These are phyloP conservation scores for Chrysopa pallens DNA, from an alignment of 1,140 invertebrate species.

Conservation along the genomic window DNA sequence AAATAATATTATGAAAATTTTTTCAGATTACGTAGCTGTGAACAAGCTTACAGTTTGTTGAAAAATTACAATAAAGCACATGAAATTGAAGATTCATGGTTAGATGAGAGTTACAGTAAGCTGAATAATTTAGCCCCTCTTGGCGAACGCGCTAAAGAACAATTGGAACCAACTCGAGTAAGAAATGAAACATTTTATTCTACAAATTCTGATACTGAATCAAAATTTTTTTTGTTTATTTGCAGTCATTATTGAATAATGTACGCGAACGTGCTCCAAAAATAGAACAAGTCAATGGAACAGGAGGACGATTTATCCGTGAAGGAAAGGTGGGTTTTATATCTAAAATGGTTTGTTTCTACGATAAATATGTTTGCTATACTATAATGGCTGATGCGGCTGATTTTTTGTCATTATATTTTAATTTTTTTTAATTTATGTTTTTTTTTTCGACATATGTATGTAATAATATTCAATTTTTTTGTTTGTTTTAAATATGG, in stretches of 20 bases:
- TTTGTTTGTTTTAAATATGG: too few species aligned
- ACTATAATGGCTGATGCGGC: neutral
- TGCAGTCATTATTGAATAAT: conserved; percentile 74
- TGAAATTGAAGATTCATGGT: conserved; percentile 71
- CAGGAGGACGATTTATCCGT: conserved; percentile 86
- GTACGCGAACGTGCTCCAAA: conserved; percentile 78
- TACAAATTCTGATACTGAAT: neutral
- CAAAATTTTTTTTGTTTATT: conserved; percentile 6
- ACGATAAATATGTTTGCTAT: neutral
- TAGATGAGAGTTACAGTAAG: conserved; percentile 60
- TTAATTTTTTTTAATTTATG: too few species aligned
- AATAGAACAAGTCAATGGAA: conserved; percentile 88
- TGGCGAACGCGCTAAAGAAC: conserved; percentile 49
- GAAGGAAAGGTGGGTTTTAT: conserved; percentile 81
- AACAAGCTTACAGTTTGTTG: conserved; percentile 67
- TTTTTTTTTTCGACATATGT: too few species aligned
- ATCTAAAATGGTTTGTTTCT: neutral
- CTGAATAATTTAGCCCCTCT: conserved; percentile 50
- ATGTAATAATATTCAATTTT: too few species aligned
- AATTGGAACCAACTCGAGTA: conserved; percentile 65
- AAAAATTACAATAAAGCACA: conserved; percentile 74
- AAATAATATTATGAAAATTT: too few species aligned
- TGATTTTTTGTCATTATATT: too few species aligned
- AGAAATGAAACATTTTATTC: conserved; percentile 10
- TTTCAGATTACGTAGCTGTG: conserved; percentile 61